phyloP scores from a whole-genome alignment of 2,113 vertebrate species.

The Microcebus murinus region DNA sequence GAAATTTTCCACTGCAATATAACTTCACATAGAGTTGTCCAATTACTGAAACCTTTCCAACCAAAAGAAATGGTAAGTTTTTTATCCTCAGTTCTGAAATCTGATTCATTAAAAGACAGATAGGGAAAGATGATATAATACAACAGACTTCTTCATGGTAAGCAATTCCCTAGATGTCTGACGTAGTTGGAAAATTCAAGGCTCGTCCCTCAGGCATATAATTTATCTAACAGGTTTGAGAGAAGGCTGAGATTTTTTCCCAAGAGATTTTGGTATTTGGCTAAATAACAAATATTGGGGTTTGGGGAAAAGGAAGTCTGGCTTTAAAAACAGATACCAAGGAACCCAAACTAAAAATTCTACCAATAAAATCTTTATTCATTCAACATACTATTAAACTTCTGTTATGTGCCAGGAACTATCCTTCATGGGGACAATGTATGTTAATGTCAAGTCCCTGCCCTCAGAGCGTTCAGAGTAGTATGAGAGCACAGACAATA shows the following conservation, averaged over 20 bases:
- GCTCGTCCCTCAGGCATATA: background rate
- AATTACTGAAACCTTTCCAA: background rate
- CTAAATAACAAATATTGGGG: conserved; percentile 17
- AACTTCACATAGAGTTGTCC: background rate
- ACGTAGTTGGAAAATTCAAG: conserved; percentile 67
- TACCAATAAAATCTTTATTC: background rate
- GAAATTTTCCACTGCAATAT: background rate
- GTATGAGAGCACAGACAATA: background rate
- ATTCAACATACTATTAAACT: background rate
- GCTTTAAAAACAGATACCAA: conserved; percentile 15
- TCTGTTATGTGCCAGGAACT: background rate
- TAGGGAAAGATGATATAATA: conserved; percentile 45
- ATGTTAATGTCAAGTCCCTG: background rate
- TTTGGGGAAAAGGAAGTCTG: background rate
- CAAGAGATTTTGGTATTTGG: background rate
- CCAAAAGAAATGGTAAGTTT: background rate
- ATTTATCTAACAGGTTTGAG: conserved; percentile 4
- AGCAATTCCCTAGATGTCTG: conserved; percentile 53
- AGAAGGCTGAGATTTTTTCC: background rate
- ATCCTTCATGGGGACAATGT: background rate
- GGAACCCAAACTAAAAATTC: conserved; percentile 27
- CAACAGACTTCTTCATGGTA: background rate
- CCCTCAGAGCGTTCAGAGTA: background rate
- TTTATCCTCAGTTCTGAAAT: background rate
- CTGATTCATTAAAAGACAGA: background rate